A percentile compares a stretch with the other conserved stretches of the same genome.
Evolutionary conservation across 2,797 vertebrate genomes (phyloP).

Genomic region (Garrulus glandarius): DNA sequence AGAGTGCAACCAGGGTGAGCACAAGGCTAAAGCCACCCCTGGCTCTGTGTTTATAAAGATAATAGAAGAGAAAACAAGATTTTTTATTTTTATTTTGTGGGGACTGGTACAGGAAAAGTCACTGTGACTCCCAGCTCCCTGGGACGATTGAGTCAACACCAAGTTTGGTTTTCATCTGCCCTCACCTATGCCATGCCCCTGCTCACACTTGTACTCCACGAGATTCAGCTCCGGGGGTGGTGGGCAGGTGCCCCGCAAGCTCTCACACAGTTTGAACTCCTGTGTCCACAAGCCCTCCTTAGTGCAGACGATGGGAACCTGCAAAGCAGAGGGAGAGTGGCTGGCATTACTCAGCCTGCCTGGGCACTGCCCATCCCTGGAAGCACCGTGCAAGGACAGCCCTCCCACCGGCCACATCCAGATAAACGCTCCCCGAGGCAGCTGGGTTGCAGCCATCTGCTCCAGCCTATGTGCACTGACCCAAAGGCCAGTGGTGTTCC

Average conservation of each 20-base stretch:
- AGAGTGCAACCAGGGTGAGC: not conserved
- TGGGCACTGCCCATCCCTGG: fast-evolving
- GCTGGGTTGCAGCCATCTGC: not conserved
- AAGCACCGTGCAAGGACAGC: not conserved
- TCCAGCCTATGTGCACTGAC: not conserved
- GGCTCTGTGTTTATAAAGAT: not conserved
- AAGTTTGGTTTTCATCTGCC: not conserved
- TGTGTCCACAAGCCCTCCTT: constrained; percentile 90
- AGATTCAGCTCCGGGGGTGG: constrained; percentile 78
- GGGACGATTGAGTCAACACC: not conserved
- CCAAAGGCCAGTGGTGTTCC: not conserved
- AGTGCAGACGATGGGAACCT: constrained; percentile 87
- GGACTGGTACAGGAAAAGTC: not conserved
- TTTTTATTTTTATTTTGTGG: not conserved
- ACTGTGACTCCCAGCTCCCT: not conserved
- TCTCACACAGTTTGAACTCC: constrained; percentile 86
- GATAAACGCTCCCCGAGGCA: not conserved
- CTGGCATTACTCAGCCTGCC: not conserved
- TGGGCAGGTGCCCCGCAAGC: constrained; percentile 81
- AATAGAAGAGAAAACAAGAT: not conserved
- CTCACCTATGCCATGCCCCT: constrained; percentile 88
- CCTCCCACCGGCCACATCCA: not conserved
- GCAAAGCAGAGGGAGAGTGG: constrained; percentile 21
- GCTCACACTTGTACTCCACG: constrained; percentile 89
- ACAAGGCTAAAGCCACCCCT: not conserved